phyloP scores from a whole-genome alignment of 2,888 invertebrate genomes.

The Agrotis exclamationis region DNA sequence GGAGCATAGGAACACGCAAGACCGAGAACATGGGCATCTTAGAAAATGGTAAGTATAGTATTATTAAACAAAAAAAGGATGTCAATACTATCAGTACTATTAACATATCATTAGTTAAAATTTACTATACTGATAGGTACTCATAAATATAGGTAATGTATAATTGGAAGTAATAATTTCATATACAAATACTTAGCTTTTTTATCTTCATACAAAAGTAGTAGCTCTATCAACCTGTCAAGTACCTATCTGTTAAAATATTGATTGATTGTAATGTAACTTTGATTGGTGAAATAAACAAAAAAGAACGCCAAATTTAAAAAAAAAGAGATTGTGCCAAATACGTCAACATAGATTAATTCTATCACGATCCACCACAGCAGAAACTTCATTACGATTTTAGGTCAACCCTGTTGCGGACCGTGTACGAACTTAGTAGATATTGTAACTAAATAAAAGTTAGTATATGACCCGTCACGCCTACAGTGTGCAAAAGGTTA shows the following conservation, averaged over 20 bases:
- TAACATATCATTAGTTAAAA: no score
- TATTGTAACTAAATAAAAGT: constrained; percentile 6
- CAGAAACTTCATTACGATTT: constrained; percentile 37
- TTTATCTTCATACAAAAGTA: not conserved
- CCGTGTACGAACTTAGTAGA: not conserved
- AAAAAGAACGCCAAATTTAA: constrained; percentile 16
- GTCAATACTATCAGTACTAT: no score
- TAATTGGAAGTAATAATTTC: no score
- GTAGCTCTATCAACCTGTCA: not conserved
- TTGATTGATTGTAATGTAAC: constrained; percentile 5
- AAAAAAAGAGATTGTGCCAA: constrained; percentile 25
- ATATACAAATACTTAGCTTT: no score
- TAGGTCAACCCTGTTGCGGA: constrained; percentile 27
- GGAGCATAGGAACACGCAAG: no score
- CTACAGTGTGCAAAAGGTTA: constrained; percentile 35
- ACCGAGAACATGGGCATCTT: no score
- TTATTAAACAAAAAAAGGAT: no score
- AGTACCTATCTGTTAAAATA: not conserved
- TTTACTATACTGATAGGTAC: no score
- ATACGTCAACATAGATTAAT: constrained; percentile 37
- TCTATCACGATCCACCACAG: constrained; percentile 18
- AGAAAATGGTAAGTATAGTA: no score
- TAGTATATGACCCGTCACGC: constrained; percentile 11
- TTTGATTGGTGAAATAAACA: constrained; percentile 7
- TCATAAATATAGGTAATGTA: no score